Percentiles rank a stretch among this genome's conserved stretches.
phyloP scores from a whole-genome alignment of 2,888 invertebrate genomes.

The Urechis unicinctus region DNA sequence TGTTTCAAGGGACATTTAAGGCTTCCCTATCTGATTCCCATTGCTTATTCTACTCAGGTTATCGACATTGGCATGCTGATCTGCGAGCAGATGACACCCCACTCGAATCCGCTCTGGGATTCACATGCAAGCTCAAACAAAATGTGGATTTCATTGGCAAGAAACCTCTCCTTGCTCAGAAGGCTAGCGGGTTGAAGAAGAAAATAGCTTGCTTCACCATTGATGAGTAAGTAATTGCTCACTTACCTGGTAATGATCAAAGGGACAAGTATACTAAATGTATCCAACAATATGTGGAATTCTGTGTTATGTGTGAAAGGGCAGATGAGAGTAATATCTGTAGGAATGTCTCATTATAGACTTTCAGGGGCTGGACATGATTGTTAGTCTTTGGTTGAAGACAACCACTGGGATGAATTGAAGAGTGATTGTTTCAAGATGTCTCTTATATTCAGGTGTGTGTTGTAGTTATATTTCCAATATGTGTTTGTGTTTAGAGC shows the following conservation, averaged over 20 bases:
- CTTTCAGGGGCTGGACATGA: no score
- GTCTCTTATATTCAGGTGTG: no score
- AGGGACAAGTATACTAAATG: no score
- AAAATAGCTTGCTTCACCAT: constrained; percentile 58
- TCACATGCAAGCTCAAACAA: constrained; percentile 66
- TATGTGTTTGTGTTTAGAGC: constrained; percentile 48
- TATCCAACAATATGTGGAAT: no score
- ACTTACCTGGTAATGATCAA: no score
- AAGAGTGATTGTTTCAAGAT: no score
- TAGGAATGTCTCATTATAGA: no score
- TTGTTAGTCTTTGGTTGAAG: no score
- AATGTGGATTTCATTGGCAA: constrained; percentile 74
- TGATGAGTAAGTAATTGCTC: constrained; percentile 33
- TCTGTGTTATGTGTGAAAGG: no score
- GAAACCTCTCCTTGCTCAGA: constrained; percentile 62
- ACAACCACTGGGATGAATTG: no score
- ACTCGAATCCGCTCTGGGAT: constrained; percentile 73
- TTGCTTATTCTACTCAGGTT: constrained; percentile 52
- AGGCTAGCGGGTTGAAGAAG: constrained; percentile 62
- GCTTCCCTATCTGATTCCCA: neutral
- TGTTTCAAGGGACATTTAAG: no score
- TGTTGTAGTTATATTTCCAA: neutral
- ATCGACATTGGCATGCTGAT: constrained; percentile 80
- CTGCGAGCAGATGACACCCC: constrained; percentile 78
- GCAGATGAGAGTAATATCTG: no score